A percentile compares a stretch with the other conserved stretches of the same genome.
Conservation (phyloP, 2,797 vertebrate genomes). For the Pteropus rufus region DNA sequence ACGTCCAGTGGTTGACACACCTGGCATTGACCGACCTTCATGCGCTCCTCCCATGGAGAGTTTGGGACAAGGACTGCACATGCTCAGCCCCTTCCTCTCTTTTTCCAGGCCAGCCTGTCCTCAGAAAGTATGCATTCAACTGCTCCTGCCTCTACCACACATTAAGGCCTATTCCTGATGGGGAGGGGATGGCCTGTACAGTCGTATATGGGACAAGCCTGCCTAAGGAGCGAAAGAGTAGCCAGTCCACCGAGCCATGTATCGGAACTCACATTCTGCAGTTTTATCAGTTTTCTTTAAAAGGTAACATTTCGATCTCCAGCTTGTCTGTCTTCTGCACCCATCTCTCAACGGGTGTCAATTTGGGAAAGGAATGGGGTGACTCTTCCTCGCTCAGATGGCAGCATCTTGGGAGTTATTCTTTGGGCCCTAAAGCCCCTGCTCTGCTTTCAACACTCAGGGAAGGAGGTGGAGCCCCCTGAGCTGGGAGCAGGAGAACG, state of each 20-base stretch:
- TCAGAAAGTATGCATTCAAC: background rate
- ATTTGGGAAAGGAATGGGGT: background rate
- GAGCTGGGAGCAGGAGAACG: background rate
- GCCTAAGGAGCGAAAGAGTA: background rate
- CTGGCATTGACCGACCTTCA: background rate
- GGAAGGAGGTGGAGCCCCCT: background rate
- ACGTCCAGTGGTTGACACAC: accelerated
- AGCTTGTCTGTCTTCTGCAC: background rate
- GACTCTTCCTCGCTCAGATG: background rate
- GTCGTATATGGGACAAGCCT: background rate
- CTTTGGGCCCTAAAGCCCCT: background rate
- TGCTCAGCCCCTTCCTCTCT: background rate
- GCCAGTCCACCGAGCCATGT: background rate
- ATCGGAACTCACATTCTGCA: background rate
- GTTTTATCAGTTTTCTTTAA: background rate
- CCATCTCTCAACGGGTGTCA: background rate
- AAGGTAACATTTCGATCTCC: background rate
- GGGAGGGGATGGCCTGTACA: background rate
- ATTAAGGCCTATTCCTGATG: background rate
- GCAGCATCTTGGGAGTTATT: background rate
- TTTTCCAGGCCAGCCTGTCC: background rate
- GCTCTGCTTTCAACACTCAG: background rate
- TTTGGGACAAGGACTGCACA: background rate
- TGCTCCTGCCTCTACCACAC: accelerated
- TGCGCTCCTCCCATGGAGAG: background rate